Conservation (phyloP, 2,888 invertebrate genomes). For the Patella depressa region DNA sequence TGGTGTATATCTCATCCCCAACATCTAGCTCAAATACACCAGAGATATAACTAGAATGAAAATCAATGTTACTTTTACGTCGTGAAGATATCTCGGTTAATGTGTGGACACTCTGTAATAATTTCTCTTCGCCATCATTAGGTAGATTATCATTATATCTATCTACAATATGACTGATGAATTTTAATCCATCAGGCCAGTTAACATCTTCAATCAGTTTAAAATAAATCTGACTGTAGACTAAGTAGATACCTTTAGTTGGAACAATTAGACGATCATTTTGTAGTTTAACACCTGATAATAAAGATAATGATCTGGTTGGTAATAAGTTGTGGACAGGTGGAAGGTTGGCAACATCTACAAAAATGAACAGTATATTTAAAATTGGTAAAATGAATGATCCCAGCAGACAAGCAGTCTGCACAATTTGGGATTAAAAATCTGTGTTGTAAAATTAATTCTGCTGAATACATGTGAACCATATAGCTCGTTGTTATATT, state of each 20-base stretch:
- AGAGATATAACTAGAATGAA: not conserved
- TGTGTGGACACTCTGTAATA: not conserved
- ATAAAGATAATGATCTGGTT: not conserved
- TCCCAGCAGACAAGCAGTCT: too few species aligned
- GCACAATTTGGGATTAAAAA: too few species aligned
- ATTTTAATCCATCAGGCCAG: not conserved
- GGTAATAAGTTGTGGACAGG: not conserved
- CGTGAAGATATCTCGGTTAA: not conserved
- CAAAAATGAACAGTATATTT: not conserved
- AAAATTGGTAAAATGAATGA: too few species aligned
- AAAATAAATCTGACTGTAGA: constrained; percentile 6
- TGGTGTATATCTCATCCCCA: not conserved
- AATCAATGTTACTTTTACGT: not conserved
- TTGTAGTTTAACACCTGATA: not conserved
- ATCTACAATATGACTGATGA: not conserved
- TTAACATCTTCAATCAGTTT: not conserved
- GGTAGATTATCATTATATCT: not conserved
- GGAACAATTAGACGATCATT: not conserved
- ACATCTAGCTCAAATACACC: constrained; percentile 4
- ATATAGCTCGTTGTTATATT: too few species aligned
- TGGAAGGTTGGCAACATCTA: not conserved
- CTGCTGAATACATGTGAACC: too few species aligned
- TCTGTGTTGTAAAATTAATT: too few species aligned
- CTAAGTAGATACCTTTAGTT: not conserved
- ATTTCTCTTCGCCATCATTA: not conserved